A percentile compares a stretch with the other conserved stretches of the same genome.
Conservation (phyloP, 2,888 invertebrate species). For the Pharmacophagus antenor region DNA sequence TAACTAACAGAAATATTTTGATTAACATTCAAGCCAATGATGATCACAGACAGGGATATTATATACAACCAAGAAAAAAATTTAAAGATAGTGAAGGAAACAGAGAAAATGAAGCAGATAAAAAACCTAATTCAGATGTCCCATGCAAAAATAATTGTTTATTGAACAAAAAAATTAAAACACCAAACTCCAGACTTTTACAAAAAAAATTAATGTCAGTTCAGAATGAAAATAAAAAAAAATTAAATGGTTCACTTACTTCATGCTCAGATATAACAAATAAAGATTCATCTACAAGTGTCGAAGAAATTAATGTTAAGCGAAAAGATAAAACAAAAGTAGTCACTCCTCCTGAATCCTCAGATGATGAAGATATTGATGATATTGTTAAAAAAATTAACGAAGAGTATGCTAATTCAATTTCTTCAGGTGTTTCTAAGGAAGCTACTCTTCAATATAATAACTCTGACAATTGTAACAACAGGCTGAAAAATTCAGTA, state of each 20-base stretch:
- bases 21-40: background rate
- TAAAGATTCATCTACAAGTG: slow-evolving; percentile 39
- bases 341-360: slow-evolving; percentile 35
- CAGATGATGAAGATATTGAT: slow-evolving; percentile 40
- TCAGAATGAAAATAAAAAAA: slow-evolving; percentile 32
- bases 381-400: slow-evolving; percentile 42
- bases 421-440: background rate
- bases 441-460: slow-evolving; percentile 22
- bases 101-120: background rate
- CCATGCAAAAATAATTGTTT: slow-evolving; percentile 12
- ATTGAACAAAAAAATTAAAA: slow-evolving; percentile 9
- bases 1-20: slow-evolving; percentile 33
- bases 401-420: slow-evolving; percentile 32
- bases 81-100: background rate
- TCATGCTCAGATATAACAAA: slow-evolving; percentile 40
- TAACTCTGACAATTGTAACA: background rate
- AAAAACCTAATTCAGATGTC: background rate
- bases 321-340: slow-evolving; percentile 31
- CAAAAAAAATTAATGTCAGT: slow-evolving; percentile 38
- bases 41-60: background rate
- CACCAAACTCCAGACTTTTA: slow-evolving; percentile 35
- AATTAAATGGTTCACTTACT: slow-evolving; percentile 32
- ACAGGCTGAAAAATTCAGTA: slow-evolving; percentile 36
- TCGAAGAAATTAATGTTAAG: slow-evolving; percentile 30
- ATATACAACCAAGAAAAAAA: background rate